Base-by-base conservation (phyloP, 2,888 invertebrate species). In the Marronus borbonicus region DNA sequence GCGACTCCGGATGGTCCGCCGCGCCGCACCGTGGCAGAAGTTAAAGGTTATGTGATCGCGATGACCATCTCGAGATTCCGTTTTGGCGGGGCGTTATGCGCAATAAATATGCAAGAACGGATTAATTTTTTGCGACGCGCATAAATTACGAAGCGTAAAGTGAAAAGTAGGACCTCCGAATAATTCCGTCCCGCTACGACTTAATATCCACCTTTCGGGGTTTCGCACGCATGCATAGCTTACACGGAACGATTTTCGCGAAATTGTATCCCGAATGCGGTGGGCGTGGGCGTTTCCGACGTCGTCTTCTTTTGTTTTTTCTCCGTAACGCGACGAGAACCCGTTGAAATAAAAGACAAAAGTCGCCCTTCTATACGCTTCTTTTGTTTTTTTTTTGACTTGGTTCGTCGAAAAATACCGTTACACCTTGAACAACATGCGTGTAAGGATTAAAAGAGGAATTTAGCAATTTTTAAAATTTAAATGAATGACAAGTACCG, bases 11-110 rank as follows among this genome's bases (percentile, higher is more conserved):
- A 20, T 55, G 17, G 55, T 17, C 55, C 17, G n/a, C 55, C 12
- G 4, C 14, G 7, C n/a, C 10, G 52, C 52, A 3, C 31, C 60
- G 62, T 12, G 31, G 62, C 24, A 14, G 14, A 44, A 80, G 81
- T 81, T 78, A 81, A 76, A 80, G 79, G 81, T 80, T 79, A 81
- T 81, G 81, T 79, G 81, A 81, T 80, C 75, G 81, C 80, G 81
- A 81, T 81, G 81, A 76, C 81, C 81, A 80, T 81, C 80, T 74
- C 49, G 44, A 78, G 68, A 78, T 75, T 75, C 68, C 75, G 7
- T 60, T 50, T 31, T 31, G 31, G 10, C 17, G 74, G 78, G 75
- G 76, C 78, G 75, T 75, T 70, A 68, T 74, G 74, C 72, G 70
- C 74, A 74, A 78, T 78, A 78, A 78, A 77, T 77, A 77, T 77